Evolutionary conservation across 2,113 vertebrate genomes (phyloP).

Genomic region (Tachycineta bicolor): DNA sequence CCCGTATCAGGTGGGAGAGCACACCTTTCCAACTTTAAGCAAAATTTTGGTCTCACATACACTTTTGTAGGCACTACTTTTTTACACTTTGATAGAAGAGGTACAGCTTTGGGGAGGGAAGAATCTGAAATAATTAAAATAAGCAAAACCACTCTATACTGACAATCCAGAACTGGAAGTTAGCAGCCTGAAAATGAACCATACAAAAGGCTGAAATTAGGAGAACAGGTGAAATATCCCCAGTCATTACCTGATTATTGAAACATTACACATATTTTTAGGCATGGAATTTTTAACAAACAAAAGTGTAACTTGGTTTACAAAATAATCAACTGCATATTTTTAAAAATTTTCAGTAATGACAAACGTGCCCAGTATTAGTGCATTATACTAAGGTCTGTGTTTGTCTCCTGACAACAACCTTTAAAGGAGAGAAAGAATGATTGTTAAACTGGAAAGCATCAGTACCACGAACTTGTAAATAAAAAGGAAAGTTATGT

Average conservation of each 20-base stretch:
- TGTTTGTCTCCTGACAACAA: not conserved
- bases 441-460: not conserved
- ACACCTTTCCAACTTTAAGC: not conserved
- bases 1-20: not conserved
- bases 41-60: not conserved
- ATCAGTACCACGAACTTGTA: not conserved
- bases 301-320: not conserved
- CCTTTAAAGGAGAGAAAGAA: not conserved
- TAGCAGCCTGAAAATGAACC: not conserved
- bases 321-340: not conserved
- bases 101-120: not conserved
- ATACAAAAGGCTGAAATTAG: not conserved
- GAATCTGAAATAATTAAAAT: not conserved
- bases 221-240: not conserved
- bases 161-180: not conserved
- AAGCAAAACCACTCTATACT: not conserved
- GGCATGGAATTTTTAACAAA: not conserved
- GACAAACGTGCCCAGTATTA: not conserved
- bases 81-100: not conserved
- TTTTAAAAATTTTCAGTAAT: not conserved
- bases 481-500: conserved; percentile 7
- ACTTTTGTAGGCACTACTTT: not conserved
- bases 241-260: not conserved
- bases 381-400: not conserved
- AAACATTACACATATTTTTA: not conserved